A percentile compares a stretch with the other conserved stretches of the same genome.
Evolutionary conservation across 1,140 invertebrate genomes (phyloP).

Genomic region (Neuroterus valhalla): DNA sequence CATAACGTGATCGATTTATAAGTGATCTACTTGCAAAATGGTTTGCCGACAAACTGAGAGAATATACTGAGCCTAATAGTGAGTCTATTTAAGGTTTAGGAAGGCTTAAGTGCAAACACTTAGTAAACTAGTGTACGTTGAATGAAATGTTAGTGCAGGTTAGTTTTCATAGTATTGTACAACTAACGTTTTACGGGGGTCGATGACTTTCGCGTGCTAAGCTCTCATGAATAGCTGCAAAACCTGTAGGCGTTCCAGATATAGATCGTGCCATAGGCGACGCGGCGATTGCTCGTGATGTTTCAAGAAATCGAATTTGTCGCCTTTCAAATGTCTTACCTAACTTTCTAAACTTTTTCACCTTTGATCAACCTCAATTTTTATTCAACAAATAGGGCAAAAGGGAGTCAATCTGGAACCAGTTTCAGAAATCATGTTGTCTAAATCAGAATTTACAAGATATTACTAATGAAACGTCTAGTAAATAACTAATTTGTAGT

Average conservation of each 20-base stretch:
- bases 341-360: background rate
- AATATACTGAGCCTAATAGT: background rate
- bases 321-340: conserved; percentile 33
- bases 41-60: conserved; percentile 2
- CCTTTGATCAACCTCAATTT: background rate
- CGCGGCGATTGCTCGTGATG: conserved; percentile 38
- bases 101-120: conserved; percentile 13
- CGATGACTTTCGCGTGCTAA: conserved; percentile 70
- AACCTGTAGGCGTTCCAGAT: conserved; percentile 65
- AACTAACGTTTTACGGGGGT: conserved; percentile 55
- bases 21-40: conserved; percentile 8
- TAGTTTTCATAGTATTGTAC: conserved; percentile 63
- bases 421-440: too few relatives aligned
- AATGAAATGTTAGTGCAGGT: conserved; percentile 66
- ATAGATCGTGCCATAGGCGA: conserved; percentile 59
- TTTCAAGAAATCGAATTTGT: conserved; percentile 41
- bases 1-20: conserved; percentile 1
- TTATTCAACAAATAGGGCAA: background rate
- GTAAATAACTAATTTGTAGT: too few relatives aligned
- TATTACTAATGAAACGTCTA: too few relatives aligned
- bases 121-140: conserved; percentile 37
- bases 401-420: background rate
- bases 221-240: conserved; percentile 61
- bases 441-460: too few relatives aligned
- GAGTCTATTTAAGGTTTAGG: background rate